These are phyloP conservation scores for Sabatieria punctata DNA, from an alignment of 2,888 invertebrate genomes.

Conservation along the genomic window DNA sequence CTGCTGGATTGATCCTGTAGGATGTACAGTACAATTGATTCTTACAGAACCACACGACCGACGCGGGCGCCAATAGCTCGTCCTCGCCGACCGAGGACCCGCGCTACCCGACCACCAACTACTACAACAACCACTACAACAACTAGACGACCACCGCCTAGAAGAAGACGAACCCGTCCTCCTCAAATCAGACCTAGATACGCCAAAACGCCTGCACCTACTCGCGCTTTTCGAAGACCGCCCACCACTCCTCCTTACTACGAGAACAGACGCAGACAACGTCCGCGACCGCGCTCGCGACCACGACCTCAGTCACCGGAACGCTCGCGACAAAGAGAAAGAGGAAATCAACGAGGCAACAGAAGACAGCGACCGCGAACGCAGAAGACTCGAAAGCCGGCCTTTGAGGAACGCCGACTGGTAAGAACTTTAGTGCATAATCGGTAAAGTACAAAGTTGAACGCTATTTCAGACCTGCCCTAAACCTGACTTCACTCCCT, in stretches of 20 bases:
- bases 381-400: too few species aligned
- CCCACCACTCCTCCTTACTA: neutral
- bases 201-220: neutral
- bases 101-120: neutral
- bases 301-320: neutral
- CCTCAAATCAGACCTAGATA: too few species aligned
- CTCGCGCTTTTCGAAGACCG: neutral
- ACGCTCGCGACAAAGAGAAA: neutral
- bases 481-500: slow-evolving; percentile 3
- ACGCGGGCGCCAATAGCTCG: too few species aligned
- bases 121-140: neutral
- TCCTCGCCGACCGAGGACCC: too few species aligned
- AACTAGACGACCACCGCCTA: neutral
- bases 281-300: neutral
- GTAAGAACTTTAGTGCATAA: too few species aligned
- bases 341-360: neutral
- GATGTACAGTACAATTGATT: too few species aligned
- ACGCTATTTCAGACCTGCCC: slow-evolving; percentile 3
- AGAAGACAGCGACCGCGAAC: too few species aligned
- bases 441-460: too few species aligned
- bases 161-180: neutral
- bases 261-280: neutral
- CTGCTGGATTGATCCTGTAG: too few species aligned
- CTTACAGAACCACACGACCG: too few species aligned
- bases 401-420: too few species aligned